Percentiles rank a stretch among this genome's conserved stretches.
phyloP scores from a whole-genome alignment of 2,797 vertebrate species.

The Xiphorhynchus erythropygius region DNA sequence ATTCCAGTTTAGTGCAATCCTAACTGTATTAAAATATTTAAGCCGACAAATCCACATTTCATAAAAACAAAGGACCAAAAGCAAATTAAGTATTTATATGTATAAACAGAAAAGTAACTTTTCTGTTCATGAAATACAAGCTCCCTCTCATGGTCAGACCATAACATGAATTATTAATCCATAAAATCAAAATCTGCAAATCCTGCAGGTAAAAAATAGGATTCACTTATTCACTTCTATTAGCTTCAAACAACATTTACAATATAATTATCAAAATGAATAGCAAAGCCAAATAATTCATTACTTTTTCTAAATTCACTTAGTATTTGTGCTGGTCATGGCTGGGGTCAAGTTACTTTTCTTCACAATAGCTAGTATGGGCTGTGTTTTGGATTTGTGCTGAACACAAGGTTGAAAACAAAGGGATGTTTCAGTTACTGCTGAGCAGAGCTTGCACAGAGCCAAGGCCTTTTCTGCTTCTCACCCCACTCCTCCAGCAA shows the following conservation, averaged over 20 bases:
- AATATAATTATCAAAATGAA: neutral
- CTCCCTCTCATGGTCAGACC: slow-evolving; percentile 22
- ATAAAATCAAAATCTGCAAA: neutral
- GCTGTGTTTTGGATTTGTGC: neutral
- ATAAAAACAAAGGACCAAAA: neutral
- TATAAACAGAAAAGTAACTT: neutral
- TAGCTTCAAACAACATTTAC: neutral
- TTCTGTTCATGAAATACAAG: neutral
- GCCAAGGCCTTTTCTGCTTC: neutral
- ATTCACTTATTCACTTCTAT: neutral
- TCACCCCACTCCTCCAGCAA: neutral
- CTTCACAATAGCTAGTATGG: neutral
- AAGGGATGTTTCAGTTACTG: neutral
- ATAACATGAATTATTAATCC: neutral
- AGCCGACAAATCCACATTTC: neutral
- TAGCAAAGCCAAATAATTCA: neutral
- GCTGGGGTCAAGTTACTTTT: neutral
- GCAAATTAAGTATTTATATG: neutral
- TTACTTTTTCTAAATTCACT: neutral
- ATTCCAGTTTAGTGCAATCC: neutral
- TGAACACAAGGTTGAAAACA: neutral
- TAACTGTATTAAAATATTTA: neutral
- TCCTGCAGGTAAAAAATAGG: neutral
- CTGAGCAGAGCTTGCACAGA: neutral
- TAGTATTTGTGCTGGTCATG: neutral